Base-by-base conservation (phyloP, 2,888 invertebrate species). In the Lypha dubia region DNA sequence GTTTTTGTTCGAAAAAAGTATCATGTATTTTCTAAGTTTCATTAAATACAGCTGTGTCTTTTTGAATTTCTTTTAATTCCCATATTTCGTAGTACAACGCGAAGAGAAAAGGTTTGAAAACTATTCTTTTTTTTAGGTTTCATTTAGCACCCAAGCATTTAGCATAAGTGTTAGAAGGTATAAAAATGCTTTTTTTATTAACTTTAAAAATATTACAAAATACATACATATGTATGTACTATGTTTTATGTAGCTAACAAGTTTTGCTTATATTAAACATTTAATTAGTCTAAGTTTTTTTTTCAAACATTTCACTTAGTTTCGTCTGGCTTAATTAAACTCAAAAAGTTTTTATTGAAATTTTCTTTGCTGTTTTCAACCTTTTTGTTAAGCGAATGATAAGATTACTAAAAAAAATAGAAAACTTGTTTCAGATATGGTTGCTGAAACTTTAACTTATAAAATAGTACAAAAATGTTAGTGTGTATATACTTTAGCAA, bases 11-110 rank as follows among this genome's bases (percentile, higher is more conserved):
- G 41, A 22, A 32, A 28, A 28, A 28, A n/a, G n/a, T n/a, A 20
- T 38, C n/a, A 5, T 46, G 9, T 51, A 13, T 35, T 22, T 11
- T 62, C 7, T 49, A 17, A 7, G 13, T 62, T 56, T 63, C 6
- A 15, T 49, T 49, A 63, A n/a, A 63, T 56, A 38, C 81, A 76
- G 68, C 65, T 80, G 70, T 62, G 13, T 65, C 17, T 74, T 81
- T 80, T 84, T 44, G 41, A 58, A 81, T 70, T 80, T 81, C 63
- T 81, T 77, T 74, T 56, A 74, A 63, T 77, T 77, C 58, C 71
- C 49, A 0, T 63, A 60, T 60, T 76, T 63, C 38, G 49, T 51
- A 32, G 28, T n/a, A 35, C 22, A 46, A 56, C 6, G 28, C 6
- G 0, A n/a, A 46, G 15, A 60, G 11, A 49, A 41, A 44, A 46